These are phyloP conservation scores for Ptychadena robeensis DNA, from an alignment of 2,797 vertebrate species.

Conservation along the genomic window DNA sequence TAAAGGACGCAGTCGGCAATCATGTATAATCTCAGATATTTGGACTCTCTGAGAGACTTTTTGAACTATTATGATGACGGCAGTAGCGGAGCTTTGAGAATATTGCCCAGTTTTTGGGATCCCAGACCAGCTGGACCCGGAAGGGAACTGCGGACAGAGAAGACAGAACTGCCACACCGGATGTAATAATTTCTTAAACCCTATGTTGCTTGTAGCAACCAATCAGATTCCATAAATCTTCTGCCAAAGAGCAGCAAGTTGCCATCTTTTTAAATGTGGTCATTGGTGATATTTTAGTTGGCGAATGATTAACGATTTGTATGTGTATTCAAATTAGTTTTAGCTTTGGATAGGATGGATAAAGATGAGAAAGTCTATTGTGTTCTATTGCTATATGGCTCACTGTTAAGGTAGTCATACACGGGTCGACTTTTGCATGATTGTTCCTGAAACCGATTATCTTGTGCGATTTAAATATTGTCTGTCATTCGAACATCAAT, in stretches of 20 bases:
- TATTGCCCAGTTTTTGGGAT: too few species aligned
- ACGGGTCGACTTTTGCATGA: too few species aligned
- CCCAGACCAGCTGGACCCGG: not conserved
- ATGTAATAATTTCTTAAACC: not conserved
- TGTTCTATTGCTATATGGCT: too few species aligned
- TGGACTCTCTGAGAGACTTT: not conserved
- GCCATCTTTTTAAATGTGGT: not conserved
- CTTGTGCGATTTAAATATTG: too few species aligned
- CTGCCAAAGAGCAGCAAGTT: not conserved
- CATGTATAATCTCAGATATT: conserved; percentile 72
- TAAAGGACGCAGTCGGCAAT: conserved; percentile 86
- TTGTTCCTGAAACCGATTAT: too few species aligned
- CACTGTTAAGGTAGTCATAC: too few species aligned
- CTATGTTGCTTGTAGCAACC: not conserved
- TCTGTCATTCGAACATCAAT: too few species aligned
- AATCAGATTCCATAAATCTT: not conserved
- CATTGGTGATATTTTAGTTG: not conserved
- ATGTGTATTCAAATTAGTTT: too few species aligned
- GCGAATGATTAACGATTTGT: too few species aligned
- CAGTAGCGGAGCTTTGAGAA: not conserved
- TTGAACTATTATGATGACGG: too few species aligned
- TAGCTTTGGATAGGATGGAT: too few species aligned
- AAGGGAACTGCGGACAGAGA: not conserved
- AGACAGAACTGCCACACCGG: not conserved
- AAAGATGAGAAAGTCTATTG: too few species aligned